These are phyloP conservation scores for Sisor rabdophorus DNA, from an alignment of 2,113 vertebrate species.

Conservation along the genomic window DNA sequence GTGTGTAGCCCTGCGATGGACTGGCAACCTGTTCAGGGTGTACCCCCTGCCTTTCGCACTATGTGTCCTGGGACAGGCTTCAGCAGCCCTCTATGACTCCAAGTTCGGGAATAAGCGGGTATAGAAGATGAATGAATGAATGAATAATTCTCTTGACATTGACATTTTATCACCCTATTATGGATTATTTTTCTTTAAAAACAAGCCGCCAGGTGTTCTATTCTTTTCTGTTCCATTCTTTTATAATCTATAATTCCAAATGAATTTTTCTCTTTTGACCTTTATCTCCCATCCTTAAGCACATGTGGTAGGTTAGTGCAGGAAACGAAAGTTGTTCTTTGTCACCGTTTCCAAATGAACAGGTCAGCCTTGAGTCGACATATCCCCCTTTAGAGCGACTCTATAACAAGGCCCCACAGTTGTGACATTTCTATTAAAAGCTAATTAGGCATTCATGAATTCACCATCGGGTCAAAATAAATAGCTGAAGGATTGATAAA, in stretches of 20 bases:
- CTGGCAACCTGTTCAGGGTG: no score
- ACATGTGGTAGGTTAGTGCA: neutral
- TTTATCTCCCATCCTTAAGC: neutral
- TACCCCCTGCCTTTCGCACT: no score
- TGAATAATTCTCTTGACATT: no score
- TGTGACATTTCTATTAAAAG: conserved; percentile 26
- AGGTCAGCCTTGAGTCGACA: neutral
- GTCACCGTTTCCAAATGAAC: neutral
- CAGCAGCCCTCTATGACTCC: no score
- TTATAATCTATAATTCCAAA: neutral
- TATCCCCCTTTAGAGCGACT: conserved; percentile 3
- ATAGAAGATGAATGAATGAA: no score
- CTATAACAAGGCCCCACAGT: conserved; percentile 7
- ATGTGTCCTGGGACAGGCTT: no score
- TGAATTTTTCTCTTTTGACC: neutral
- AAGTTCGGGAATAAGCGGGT: no score
- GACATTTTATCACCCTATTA: no score
- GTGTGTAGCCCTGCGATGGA: no score
- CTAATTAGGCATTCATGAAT: conserved; percentile 51
- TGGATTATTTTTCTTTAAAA: no score
- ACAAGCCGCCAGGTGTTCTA: no score
- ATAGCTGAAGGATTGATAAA: conserved; percentile 50
- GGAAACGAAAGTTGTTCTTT: neutral
- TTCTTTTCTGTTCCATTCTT: no score
- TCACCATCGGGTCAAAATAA: conserved; percentile 33